phyloP scores from a whole-genome alignment of 1,140 invertebrate genomes.

The Xylocopa sonorina region DNA sequence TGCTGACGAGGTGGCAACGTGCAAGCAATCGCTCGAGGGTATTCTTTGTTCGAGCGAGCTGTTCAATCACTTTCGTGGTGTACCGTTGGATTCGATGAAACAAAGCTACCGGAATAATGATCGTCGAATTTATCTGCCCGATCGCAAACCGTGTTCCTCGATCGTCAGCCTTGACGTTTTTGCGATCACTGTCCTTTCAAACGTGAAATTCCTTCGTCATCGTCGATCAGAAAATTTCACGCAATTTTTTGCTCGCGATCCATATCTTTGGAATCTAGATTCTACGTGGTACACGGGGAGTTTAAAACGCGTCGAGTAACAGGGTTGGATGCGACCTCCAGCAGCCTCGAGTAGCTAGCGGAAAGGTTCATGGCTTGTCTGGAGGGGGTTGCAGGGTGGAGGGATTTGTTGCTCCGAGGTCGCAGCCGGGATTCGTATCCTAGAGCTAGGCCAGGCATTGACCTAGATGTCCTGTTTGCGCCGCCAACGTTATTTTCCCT shows the following conservation, averaged over 20 bases:
- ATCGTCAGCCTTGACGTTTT: too few relatives aligned
- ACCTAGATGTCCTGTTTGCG: slow-evolving; percentile 68
- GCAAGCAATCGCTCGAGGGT: neutral
- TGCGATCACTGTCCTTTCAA: too few relatives aligned
- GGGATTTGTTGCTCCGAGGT: slow-evolving; percentile 51
- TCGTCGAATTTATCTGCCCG: too few relatives aligned
- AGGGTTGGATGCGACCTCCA: neutral
- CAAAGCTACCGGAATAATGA: too few relatives aligned
- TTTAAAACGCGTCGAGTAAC: neutral
- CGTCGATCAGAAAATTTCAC: too few relatives aligned
- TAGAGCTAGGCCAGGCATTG: slow-evolving; percentile 73
- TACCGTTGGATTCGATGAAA: neutral
- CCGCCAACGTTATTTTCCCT: neutral
- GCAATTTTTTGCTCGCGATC: neutral
- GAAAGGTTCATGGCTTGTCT: slow-evolving; percentile 27
- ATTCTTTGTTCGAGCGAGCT: neutral
- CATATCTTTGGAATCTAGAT: neutral
- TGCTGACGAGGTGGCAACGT: neutral
- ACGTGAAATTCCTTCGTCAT: too few relatives aligned
- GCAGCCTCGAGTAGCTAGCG: slow-evolving; percentile 17
- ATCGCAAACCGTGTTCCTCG: too few relatives aligned
- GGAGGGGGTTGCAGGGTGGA: slow-evolving; percentile 9
- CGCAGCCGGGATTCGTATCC: slow-evolving; percentile 66
- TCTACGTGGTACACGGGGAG: neutral
- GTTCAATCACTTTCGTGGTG: neutral